Conservation (phyloP, 64 coral and sea anemone species). For the Porites australiensis region DNA sequence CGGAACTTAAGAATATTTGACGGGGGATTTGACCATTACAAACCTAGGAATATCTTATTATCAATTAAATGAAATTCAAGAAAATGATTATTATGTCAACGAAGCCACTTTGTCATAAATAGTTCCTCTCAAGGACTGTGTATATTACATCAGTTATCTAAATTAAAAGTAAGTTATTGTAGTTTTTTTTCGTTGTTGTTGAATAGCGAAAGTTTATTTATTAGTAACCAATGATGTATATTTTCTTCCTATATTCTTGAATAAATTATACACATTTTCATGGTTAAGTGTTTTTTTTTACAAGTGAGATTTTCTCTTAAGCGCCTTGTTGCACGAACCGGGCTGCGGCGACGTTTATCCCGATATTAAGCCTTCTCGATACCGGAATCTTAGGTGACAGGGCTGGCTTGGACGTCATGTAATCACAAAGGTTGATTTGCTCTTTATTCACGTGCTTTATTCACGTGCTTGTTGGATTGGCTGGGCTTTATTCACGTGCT, state of each 20-base stretch:
- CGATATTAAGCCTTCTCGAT: too few relatives aligned
- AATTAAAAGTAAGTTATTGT: neutral
- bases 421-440: too few relatives aligned
- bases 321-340: too few relatives aligned
- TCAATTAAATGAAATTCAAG: neutral
- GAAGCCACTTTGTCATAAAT: neutral
- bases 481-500: too few relatives aligned
- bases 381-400: too few relatives aligned
- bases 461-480: too few relatives aligned
- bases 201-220: neutral
- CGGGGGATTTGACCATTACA: neutral
- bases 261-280: neutral
- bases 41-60: neutral
- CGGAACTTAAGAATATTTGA: neutral
- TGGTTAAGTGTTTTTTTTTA: neutral
- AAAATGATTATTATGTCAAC: neutral
- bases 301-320: too few relatives aligned
- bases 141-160: neutral
- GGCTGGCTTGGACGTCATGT: too few relatives aligned
- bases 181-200: neutral
- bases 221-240: neutral
- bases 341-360: too few relatives aligned
- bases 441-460: too few relatives aligned
- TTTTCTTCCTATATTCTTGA: neutral
- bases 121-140: neutral